Conservation (phyloP, 1,140 invertebrate species). For the Psilanteris sp. region DNA sequence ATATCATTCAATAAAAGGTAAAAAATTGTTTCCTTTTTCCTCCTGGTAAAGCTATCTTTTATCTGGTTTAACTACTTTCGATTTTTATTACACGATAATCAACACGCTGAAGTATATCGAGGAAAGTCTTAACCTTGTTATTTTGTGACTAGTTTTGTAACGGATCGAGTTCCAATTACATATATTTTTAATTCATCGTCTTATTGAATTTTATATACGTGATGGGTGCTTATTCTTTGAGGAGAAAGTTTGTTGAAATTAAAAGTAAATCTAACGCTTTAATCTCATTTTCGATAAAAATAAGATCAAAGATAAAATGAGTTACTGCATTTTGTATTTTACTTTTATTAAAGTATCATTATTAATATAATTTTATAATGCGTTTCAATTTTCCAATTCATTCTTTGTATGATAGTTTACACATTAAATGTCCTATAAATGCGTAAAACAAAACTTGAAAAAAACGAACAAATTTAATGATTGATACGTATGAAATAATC, state of each 20-base stretch:
- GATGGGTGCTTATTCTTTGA: conserved; percentile 28
- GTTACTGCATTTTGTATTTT: no score
- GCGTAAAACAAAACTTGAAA: no score
- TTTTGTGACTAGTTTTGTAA: conserved; percentile 51
- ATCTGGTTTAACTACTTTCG: conserved; percentile 58
- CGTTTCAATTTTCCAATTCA: no score
- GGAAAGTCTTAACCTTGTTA: conserved; percentile 54
- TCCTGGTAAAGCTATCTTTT: conserved; percentile 20
- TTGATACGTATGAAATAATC: no score
- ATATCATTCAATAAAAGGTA: no score
- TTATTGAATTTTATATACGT: conserved; percentile 25
- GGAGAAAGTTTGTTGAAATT: conserved; percentile 52
- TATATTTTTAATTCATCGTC: conserved; percentile 36
- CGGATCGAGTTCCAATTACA: conserved; percentile 45
- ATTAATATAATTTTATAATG: no score
- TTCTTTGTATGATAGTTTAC: no score
- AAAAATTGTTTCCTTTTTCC: no score
- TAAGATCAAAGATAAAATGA: no score
- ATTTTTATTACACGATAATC: conserved; percentile 34
- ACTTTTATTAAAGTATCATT: no score
- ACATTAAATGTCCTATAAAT: no score
- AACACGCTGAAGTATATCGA: conserved; percentile 1
- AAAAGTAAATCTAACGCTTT: conserved; percentile 46
- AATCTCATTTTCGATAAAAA: conserved; percentile 20
- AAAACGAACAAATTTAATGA: no score